phyloP scores from a whole-genome alignment of 2,797 vertebrate species.

The Pseudochirops corinnae region DNA sequence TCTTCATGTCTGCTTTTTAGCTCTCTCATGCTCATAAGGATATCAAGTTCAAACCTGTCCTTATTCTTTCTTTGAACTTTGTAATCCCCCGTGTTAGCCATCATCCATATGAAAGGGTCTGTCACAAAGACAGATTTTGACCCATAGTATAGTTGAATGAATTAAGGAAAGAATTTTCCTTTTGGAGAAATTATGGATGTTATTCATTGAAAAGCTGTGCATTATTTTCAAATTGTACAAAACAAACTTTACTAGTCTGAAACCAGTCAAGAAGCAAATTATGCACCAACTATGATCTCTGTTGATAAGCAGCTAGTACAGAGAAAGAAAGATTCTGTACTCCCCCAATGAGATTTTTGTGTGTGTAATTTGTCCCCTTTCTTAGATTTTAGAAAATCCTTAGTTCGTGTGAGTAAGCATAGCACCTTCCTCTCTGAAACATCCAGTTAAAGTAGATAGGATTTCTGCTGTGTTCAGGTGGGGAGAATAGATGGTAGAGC shows the following conservation, averaged over 20 bases:
- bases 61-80: not conserved
- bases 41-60: not conserved
- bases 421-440: not conserved
- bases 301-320: conserved; percentile 26
- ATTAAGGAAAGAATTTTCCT: not conserved
- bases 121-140: not conserved
- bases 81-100: not conserved
- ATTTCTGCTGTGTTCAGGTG: not conserved
- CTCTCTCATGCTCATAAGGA: not conserved
- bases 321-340: not conserved
- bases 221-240: not conserved
- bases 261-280: conserved; percentile 18
- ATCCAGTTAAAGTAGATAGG: conserved; percentile 24
- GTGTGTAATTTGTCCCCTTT: conserved; percentile 41
- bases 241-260: not conserved
- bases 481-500: conserved; percentile 20
- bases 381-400: conserved; percentile 41
- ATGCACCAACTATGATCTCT: conserved; percentile 21
- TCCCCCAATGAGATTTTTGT: conserved; percentile 9
- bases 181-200: not conserved
- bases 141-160: not conserved
- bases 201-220: not conserved
- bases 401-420: not conserved
- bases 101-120: not conserved
- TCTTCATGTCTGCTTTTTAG: not conserved